These are phyloP conservation scores for Pollenia griseotomentosa DNA, from an alignment of 2,888 invertebrate species.

Conservation along the genomic window DNA sequence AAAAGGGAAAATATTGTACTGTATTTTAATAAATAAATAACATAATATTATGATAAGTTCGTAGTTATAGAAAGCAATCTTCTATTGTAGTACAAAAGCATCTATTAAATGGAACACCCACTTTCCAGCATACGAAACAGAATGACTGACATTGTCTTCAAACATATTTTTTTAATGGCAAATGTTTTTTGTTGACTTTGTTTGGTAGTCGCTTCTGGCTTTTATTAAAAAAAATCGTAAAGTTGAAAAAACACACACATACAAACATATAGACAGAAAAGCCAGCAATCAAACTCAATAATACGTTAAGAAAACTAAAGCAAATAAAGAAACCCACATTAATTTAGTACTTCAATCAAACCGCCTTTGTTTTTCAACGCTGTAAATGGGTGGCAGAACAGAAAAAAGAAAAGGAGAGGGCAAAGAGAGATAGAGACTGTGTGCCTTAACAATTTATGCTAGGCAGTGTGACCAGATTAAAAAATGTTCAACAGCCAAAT, in stretches of 20 bases:
- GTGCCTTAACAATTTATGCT: background rate
- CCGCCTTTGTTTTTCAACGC: background rate
- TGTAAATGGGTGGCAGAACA: background rate
- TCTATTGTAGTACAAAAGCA: background rate
- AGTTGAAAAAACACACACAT: slow-evolving; percentile 14
- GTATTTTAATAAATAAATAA: background rate
- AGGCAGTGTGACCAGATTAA: background rate
- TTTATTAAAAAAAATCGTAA: slow-evolving; percentile 34
- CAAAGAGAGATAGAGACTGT: too few species aligned
- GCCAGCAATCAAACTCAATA: slow-evolving; percentile 19
- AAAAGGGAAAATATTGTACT: background rate
- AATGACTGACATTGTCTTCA: background rate
- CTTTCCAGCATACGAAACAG: background rate
- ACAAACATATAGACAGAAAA: background rate
- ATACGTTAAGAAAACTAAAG: background rate
- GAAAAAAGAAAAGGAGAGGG: too few species aligned
- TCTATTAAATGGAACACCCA: background rate
- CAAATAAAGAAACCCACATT: background rate
- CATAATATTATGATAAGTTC: slow-evolving; percentile 12
- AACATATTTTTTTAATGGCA: background rate
- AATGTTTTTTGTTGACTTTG: background rate
- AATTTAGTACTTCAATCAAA: background rate
- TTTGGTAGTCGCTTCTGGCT: background rate
- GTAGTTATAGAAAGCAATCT: background rate
- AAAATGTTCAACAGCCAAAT: too few species aligned